Conservation (phyloP, 2,797 vertebrate species). For the Clarias pachynema region DNA sequence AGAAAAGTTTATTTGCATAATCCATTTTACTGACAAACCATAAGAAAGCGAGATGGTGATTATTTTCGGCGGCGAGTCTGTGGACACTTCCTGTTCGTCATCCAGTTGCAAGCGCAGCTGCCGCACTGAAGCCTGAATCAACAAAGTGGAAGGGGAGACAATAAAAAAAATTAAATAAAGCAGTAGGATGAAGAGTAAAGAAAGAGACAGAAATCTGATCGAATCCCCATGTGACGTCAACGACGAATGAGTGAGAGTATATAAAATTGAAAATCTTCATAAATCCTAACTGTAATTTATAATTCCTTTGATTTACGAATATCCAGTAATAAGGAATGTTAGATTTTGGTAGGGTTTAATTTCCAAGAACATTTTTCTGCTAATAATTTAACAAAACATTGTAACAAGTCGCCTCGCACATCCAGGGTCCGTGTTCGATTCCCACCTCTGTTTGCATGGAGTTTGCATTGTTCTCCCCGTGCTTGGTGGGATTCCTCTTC, state of each 20-base stretch:
- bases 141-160: neutral
- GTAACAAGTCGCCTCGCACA: too few relatives aligned
- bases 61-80: neutral
- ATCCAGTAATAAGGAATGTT: neutral
- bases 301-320: neutral
- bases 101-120: neutral
- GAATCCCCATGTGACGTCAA: too few relatives aligned
- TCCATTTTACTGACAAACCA: constrained; percentile 2
- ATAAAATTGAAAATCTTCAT: too few relatives aligned
- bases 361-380: neutral
- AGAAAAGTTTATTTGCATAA: neutral
- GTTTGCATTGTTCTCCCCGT: too few relatives aligned
- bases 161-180: constrained; percentile 47
- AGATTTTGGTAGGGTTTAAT: too few relatives aligned
- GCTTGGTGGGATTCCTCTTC: too few relatives aligned
- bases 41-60: neutral
- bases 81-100: neutral
- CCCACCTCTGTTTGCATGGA: too few relatives aligned
- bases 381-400: too few relatives aligned
- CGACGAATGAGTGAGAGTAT: too few relatives aligned
- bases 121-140: constrained; percentile 40
- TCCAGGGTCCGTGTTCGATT: too few relatives aligned
- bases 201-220: too few relatives aligned
- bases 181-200: neutral
- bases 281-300: neutral